Base-by-base conservation (phyloP, 2,113 vertebrate genomes). In the Hydrolagus affinis region DNA sequence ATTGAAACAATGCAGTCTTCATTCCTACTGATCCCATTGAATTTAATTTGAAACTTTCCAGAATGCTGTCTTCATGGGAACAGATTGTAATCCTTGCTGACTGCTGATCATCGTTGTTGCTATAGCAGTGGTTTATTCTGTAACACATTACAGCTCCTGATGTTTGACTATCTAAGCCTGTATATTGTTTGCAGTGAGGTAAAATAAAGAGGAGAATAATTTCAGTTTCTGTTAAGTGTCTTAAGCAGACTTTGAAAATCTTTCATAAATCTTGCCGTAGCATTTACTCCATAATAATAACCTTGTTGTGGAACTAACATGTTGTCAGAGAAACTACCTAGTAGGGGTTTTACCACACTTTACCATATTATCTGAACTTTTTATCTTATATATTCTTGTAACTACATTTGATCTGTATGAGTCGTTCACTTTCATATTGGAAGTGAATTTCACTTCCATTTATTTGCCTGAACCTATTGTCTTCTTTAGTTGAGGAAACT, bases 361-460 rank as follows among this genome's bases (percentile, higher is more conserved):
- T 70, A 23, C 23, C 4, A 70, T 17, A 70, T 4, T 7, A 70
- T 21, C 23, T 70, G 17, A 70, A 70, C 87, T 80, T 93, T 88
- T 28, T 80, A 6, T 11, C 10, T n/a, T 3, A 70, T 17, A 68
- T 64, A 80, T 21, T 64, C 64, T 83, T 56, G 8, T 64, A 68
- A 64, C 78, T 11, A 23, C 30, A 44, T 57, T 21, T 72, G 57
- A n/a, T 21, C 62, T 66, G 15, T 66, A 32, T 44, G 44, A 44
- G 44, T 44, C 6, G 44, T 44, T 44, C 44, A 44, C 6, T 44
- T 44, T 6, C 44, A 44, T 44, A 1, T 44, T 44, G 44, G 44
- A 28, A 32, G 15, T 17, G 17, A 83, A 64, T 9, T 66, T 83
- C 8, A 66, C 66, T 30, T 66, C 19, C 66, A 62, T 83, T 83